phyloP scores from a whole-genome alignment of 2,888 invertebrate species.

The Globia sparganii region DNA sequence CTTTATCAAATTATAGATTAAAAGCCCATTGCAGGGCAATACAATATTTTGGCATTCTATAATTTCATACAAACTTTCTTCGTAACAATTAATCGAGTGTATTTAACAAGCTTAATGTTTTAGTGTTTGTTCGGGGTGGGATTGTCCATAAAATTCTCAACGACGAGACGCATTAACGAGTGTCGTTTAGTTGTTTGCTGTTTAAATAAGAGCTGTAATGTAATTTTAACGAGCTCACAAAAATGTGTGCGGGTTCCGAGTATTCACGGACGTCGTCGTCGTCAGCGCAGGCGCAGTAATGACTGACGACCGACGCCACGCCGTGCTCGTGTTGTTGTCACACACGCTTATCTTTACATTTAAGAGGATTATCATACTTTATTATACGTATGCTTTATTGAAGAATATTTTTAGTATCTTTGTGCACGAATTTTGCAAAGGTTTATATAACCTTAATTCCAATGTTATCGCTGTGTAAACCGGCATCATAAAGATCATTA shows the following conservation, averaged over 20 bases:
- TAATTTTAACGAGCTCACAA: slow-evolving; percentile 89
- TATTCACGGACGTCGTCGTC: slow-evolving; percentile 63
- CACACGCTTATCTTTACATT: slow-evolving; percentile 57
- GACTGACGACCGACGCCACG: no score
- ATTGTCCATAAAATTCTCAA: slow-evolving; percentile 85
- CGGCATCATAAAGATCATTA: slow-evolving; percentile 5
- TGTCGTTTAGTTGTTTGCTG: slow-evolving; percentile 88
- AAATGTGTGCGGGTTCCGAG: slow-evolving; percentile 83
- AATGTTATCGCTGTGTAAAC: slow-evolving; percentile 23
- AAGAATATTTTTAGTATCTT: slow-evolving; percentile 32
- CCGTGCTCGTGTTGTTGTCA: slow-evolving; percentile 48
- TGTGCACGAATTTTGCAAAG: slow-evolving; percentile 7
- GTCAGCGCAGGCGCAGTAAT: slow-evolving; percentile 69
- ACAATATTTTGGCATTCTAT: slow-evolving; percentile 44
- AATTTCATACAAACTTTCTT: slow-evolving; percentile 50
- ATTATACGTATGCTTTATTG: slow-evolving; percentile 34
- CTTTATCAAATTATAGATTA: slow-evolving; percentile 22
- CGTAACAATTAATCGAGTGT: slow-evolving; percentile 61
- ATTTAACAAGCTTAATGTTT: slow-evolving; percentile 57
- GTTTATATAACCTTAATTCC: slow-evolving; percentile 23
- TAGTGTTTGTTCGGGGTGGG: slow-evolving; percentile 69
- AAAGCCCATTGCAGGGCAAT: slow-evolving; percentile 39
- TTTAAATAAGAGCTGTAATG: slow-evolving; percentile 89
- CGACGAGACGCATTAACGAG: slow-evolving; percentile 86
- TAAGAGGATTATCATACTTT: slow-evolving; percentile 53